These are phyloP conservation scores for Leucozona laternaria DNA, from an alignment of 2,888 invertebrate genomes.

Conservation along the genomic window DNA sequence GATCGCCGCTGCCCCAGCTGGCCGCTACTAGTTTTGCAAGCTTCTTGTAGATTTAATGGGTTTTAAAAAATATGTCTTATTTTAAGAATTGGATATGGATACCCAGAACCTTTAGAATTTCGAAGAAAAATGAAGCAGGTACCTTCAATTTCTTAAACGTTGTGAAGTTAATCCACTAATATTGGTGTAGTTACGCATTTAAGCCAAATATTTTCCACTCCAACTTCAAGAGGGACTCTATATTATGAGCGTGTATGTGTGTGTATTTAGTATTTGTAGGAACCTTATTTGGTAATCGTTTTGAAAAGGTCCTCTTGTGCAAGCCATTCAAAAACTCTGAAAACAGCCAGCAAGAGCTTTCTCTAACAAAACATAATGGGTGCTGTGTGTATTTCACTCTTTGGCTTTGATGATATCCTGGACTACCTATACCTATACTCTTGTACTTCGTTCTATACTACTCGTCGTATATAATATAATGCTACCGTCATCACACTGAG, in stretches of 20 bases:
- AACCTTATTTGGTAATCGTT: slow-evolving; percentile 47
- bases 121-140: background rate
- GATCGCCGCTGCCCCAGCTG: too few relatives aligned
- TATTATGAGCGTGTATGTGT: slow-evolving; percentile 1
- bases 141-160: background rate
- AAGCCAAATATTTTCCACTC: slow-evolving; percentile 37
- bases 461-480: background rate
- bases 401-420: slow-evolving; percentile 62
- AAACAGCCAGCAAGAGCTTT: slow-evolving; percentile 26
- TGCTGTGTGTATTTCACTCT: slow-evolving; percentile 39
- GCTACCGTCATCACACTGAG: slow-evolving; percentile 39
- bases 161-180: slow-evolving; percentile 5
- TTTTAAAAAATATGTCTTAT: too few relatives aligned
- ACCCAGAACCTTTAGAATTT: background rate
- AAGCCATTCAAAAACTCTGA: slow-evolving; percentile 40
- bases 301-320: slow-evolving; percentile 45
- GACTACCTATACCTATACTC: slow-evolving; percentile 13
- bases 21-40: too few relatives aligned
- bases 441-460: slow-evolving; percentile 10
- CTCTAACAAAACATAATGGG: slow-evolving; percentile 40
- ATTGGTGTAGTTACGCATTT: slow-evolving; percentile 1
- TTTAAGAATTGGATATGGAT: too few relatives aligned
- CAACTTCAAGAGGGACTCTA: slow-evolving; percentile 22
- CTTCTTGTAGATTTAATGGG: too few relatives aligned
- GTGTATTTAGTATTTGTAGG: background rate